These are phyloP conservation scores for Cheilosia pagana DNA, from an alignment of 2,888 invertebrate species.

Conservation along the genomic window DNA sequence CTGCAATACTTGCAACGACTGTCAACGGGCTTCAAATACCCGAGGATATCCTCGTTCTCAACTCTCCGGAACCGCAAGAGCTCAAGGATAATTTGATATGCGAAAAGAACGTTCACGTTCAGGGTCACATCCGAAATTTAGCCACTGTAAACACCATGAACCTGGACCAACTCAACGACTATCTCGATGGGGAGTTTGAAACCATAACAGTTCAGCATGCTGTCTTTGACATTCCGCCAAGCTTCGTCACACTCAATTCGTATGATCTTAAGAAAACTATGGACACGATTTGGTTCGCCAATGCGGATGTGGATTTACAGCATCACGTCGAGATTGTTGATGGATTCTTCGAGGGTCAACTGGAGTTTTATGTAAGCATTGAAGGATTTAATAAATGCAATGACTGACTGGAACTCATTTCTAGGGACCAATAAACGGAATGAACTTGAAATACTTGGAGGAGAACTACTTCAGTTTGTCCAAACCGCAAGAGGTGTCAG, in stretches of 20 bases:
- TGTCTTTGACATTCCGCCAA: conserved; percentile 83
- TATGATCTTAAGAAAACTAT: conserved; percentile 80
- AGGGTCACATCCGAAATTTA: conserved; percentile 76
- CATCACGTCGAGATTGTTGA: conserved; percentile 77
- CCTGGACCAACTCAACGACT: conserved; percentile 76
- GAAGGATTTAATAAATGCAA: too few relatives aligned
- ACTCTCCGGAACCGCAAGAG: conserved; percentile 77
- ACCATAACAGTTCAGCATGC: conserved; percentile 82
- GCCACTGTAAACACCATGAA: conserved; percentile 78
- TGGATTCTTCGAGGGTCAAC: conserved; percentile 78
- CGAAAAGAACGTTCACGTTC: conserved; percentile 75
- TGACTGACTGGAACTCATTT: too few relatives aligned
- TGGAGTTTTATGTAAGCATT: conserved; percentile 78
- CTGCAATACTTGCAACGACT: conserved; percentile 78
- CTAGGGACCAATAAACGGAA: conserved; percentile 84
- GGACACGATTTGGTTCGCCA: conserved; percentile 84
- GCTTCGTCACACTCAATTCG: conserved; percentile 83
- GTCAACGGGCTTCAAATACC: conserved; percentile 82
- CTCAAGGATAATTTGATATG: conserved; percentile 76
- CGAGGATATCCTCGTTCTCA: conserved; percentile 83
- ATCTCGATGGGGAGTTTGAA: conserved; percentile 76
- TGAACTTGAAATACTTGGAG: conserved; percentile 83
- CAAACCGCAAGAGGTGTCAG: conserved; percentile 83
- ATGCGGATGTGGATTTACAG: conserved; percentile 80
- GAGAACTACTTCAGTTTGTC: conserved; percentile 85